Base-by-base conservation (phyloP, 53 echinoderm and acorn worm species). In the Actinopyga echinites region DNA sequence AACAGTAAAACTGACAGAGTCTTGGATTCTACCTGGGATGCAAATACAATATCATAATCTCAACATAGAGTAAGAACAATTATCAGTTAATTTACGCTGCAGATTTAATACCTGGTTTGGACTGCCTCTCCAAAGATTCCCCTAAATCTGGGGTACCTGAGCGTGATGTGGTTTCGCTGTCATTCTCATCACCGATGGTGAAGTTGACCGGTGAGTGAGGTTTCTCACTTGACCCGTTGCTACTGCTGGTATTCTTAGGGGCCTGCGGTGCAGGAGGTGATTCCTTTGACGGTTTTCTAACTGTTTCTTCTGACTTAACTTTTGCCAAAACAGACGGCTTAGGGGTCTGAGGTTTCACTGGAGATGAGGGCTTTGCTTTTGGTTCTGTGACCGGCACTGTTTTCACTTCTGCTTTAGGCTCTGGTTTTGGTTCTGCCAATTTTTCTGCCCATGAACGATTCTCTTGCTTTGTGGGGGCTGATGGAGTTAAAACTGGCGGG, bases 151-250 rank as follows among this genome's bases (percentile, higher is more conserved):
- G 78, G 23, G 78, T 30, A 29, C 28, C 56, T 30, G 78, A 52
- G 1, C 57, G 17, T 45, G 54, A 54, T 32, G 55, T 32, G 20
- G 78, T 54, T 42, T 78, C 55, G 52, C 38, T 83, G 60, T 64
- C 61, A 23, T 89, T 88, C 38, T 86, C 91, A 45, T 93, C 97
- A n/a, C 93, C 93, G 23, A 96, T 92, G 90, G 92, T 92, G 65
- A 96, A 96, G 24, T 89, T 91, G 40, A 96, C 89, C 0, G 95
- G 93, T 49, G 79, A 79, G 8, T 23, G 29, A 26, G 83, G 55
- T 32, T 49, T 62, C 17, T 80, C 60, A 30, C 45, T 81, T 63
- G 60, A 22, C 30, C 49, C 69, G 0, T 79, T 69, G 19, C 71
- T 56, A 53, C 26, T 37, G 56, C 71, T 19, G 34, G 80, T 80